phyloP scores from a whole-genome alignment of 2,113 vertebrate genomes.

The Paralichthys olivaceus region DNA sequence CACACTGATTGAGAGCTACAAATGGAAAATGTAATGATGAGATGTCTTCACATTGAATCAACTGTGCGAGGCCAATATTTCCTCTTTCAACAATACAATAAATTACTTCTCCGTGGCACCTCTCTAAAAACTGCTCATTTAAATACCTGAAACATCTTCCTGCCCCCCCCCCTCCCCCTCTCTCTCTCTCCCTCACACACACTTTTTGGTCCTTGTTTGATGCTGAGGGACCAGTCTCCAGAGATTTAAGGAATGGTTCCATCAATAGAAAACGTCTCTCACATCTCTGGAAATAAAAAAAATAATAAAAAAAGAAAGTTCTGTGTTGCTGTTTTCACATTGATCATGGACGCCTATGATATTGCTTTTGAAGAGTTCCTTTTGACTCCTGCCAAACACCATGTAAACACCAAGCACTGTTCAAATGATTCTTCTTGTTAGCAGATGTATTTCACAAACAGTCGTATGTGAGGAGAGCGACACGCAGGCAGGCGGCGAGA shows the following conservation, averaged over 20 bases:
- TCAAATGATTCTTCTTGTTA: constrained; percentile 21
- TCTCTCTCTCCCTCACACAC: background rate
- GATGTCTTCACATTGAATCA: constrained; percentile 10
- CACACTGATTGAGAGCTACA: constrained; percentile 19
- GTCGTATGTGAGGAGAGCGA: constrained; percentile 4
- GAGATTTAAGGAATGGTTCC: constrained; percentile 40
- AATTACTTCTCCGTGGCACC: constrained; percentile 13
- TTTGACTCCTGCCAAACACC: constrained; percentile 61
- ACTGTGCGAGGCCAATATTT: constrained; percentile 10
- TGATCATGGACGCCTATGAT: constrained; percentile 57
- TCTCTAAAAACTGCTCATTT: constrained; percentile 39
- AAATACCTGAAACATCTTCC: constrained; percentile 28
- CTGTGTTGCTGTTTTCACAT: constrained; percentile 28
- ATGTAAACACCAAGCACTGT: constrained; percentile 53
- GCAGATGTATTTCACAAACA: constrained; percentile 36
- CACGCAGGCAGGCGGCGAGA: background rate
- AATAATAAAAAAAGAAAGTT: constrained; percentile 1
- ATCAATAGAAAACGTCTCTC: constrained; percentile 20
- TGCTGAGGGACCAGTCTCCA: constrained; percentile 21
- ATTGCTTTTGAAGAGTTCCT: constrained; percentile 54
- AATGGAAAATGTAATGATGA: constrained; percentile 10
- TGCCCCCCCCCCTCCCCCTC: constrained; percentile 7
- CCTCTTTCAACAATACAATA: constrained; percentile 16
- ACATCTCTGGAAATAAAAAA: constrained; percentile 21
- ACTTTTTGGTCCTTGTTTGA: constrained; percentile 32